phyloP scores from a whole-genome alignment of 2,888 invertebrate species.

The Parascotia fuliginaria region DNA sequence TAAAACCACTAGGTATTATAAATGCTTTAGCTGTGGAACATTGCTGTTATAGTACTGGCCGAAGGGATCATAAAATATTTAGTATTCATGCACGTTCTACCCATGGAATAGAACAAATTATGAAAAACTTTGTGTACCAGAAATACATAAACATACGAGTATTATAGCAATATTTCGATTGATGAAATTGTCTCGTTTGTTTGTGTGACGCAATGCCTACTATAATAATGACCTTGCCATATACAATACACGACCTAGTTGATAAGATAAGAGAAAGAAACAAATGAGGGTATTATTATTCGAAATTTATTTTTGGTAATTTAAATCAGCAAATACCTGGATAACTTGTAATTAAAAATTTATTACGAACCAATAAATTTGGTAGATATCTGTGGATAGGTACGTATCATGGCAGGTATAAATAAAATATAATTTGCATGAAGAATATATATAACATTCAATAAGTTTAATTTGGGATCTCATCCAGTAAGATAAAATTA shows the following conservation, averaged over 20 bases:
- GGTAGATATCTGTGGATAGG: too few relatives aligned
- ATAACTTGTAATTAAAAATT: background rate
- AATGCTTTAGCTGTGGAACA: slow-evolving; percentile 61
- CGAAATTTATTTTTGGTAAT: slow-evolving; percentile 9
- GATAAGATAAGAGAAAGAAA: too few relatives aligned
- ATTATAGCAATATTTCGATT: background rate
- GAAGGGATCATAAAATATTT: slow-evolving; percentile 63
- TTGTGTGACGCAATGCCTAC: background rate
- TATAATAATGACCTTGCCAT: background rate
- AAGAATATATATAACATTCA: too few relatives aligned
- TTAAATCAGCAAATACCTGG: background rate
- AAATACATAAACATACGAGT: background rate
- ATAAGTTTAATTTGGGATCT: too few relatives aligned
- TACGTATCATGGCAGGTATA: too few relatives aligned
- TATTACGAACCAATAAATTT: background rate
- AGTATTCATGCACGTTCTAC: slow-evolving; percentile 48
- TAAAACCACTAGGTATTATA: slow-evolving; percentile 68
- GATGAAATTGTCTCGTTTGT: background rate
- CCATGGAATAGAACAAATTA: slow-evolving; percentile 3
- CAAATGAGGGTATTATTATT: slow-evolving; percentile 12
- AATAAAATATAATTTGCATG: too few relatives aligned
- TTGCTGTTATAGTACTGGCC: slow-evolving; percentile 61
- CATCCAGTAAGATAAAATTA: too few relatives aligned
- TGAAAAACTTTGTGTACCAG: background rate
- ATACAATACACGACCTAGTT: slow-evolving; percentile 28